Conservation (phyloP, 2,113 vertebrate species). For the Cyprinus carpio region DNA sequence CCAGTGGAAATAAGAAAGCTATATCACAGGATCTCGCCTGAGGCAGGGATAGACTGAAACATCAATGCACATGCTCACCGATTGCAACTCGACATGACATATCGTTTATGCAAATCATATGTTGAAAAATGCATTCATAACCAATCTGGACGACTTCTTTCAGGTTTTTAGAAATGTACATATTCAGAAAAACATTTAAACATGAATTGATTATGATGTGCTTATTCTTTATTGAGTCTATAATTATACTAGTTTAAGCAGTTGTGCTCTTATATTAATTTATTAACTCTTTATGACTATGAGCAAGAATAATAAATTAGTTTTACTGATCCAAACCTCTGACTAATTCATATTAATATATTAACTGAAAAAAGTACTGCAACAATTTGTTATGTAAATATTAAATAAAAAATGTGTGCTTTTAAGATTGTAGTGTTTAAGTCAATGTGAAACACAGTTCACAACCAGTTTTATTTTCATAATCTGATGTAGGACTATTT, state of each 20-base stretch:
- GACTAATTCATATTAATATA: not conserved
- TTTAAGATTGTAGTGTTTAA: not conserved
- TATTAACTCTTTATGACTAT: not conserved
- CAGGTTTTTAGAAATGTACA: not conserved
- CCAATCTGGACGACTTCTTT: not conserved
- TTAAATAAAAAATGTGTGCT: not conserved
- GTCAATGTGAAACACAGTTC: not conserved
- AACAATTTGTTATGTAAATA: not conserved
- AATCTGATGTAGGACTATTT: not conserved
- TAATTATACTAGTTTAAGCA: not conserved
- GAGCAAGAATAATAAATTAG: not conserved
- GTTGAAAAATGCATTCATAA: not conserved
- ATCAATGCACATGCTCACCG: not conserved
- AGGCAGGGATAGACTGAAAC: not conserved
- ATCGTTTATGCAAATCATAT: not conserved
- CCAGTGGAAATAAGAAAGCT: not conserved
- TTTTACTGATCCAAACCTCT: not conserved
- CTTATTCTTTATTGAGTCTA: not conserved
- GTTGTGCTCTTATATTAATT: not conserved
- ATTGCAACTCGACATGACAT: constrained; percentile 10
- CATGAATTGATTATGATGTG: not conserved
- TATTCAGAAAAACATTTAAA: not conserved
- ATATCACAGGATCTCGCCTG: not conserved
- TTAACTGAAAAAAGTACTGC: not conserved
- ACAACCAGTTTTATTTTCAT: too few species aligned